A percentile compares a stretch with the other conserved stretches of the same genome.
These are phyloP conservation scores for Mus spretus DNA, from an alignment of 2,797 vertebrate genomes.

Conservation along the genomic window DNA sequence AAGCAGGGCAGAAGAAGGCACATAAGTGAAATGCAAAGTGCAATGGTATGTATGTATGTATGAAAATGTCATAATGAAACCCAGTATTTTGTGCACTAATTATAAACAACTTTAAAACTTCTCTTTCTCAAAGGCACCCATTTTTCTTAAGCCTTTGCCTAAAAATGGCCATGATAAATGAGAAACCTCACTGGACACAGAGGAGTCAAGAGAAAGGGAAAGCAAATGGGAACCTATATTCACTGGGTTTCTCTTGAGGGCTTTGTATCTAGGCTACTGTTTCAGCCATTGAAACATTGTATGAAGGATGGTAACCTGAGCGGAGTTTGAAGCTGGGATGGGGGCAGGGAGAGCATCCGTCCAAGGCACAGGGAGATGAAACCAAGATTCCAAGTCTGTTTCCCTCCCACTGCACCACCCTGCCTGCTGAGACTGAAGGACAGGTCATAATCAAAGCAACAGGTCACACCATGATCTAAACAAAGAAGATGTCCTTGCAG, in stretches of 20 bases:
- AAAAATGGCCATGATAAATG: background rate
- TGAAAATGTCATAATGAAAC: background rate
- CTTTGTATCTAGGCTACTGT: background rate
- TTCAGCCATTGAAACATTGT: background rate
- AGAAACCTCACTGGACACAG: background rate
- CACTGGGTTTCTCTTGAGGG: background rate
- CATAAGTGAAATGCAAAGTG: background rate
- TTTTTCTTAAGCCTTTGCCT: slow-evolving; percentile 45
- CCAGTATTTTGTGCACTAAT: background rate
- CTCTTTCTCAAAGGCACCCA: background rate
- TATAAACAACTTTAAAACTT: background rate
- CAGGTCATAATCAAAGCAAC: background rate
- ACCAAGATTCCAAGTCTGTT: background rate
- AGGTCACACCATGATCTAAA: background rate
- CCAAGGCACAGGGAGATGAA: background rate
- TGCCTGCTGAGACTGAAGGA: background rate
- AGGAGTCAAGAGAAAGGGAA: background rate
- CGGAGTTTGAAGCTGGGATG: background rate
- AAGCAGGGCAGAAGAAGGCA: background rate
- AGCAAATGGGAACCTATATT: background rate
- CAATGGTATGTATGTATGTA: background rate
- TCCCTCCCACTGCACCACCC: accelerated
- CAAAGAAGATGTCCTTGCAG: background rate
- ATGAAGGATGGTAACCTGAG: background rate
- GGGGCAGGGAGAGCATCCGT: background rate